These are phyloP conservation scores for Ferdinandea cuprea DNA, from an alignment of 2,888 invertebrate species.

Conservation along the genomic window DNA sequence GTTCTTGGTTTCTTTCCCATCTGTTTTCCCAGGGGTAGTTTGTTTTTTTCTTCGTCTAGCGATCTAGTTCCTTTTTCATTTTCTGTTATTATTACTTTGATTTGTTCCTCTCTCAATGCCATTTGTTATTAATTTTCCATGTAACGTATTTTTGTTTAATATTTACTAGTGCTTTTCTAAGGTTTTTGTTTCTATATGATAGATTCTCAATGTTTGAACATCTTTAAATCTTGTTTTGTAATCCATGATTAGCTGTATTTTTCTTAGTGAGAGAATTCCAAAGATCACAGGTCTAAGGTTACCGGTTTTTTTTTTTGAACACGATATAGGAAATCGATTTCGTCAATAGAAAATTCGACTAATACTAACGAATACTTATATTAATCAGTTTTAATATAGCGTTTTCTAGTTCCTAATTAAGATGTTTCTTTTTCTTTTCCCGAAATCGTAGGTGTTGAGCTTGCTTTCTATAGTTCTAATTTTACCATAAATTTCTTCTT, in stretches of 20 bases:
- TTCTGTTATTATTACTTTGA: too few species aligned
- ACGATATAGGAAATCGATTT: constrained; percentile 2
- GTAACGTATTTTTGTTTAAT: constrained; percentile 2
- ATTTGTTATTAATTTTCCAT: too few species aligned
- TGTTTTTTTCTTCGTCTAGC: too few species aligned
- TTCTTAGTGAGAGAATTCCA: neutral
- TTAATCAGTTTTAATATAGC: neutral
- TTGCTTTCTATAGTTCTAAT: constrained; percentile 4
- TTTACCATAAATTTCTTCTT: constrained; percentile 2
- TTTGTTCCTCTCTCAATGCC: too few species aligned
- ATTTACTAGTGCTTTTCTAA: neutral
- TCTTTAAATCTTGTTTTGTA: neutral
- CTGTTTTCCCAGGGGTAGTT: too few species aligned
- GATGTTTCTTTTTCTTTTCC: constrained; percentile 4
- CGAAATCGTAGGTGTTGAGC: constrained; percentile 3
- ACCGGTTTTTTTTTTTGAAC: neutral
- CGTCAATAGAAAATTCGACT: neutral
- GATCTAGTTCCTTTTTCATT: too few species aligned
- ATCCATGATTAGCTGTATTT: neutral
- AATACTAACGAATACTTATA: neutral
- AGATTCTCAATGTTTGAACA: constrained; percentile 2
- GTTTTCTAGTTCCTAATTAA: neutral
- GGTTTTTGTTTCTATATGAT: neutral
- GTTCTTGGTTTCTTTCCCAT: neutral
- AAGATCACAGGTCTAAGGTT: neutral